Percentiles rank a stretch among this genome's conserved stretches.
Conservation (phyloP, 2,797 vertebrate genomes). For the Prionace glauca region DNA sequence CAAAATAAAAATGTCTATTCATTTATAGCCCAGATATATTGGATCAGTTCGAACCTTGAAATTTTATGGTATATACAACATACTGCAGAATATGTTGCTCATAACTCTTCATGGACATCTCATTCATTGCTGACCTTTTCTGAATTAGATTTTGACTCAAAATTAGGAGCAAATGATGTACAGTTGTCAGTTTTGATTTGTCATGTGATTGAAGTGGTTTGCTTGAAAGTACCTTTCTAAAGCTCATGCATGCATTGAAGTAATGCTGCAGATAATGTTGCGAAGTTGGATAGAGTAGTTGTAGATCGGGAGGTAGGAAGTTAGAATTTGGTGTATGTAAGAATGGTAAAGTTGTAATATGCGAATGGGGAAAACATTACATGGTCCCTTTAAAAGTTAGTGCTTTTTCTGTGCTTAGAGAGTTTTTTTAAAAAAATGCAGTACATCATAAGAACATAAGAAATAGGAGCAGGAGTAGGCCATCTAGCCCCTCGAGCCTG, state of each 20-base stretch:
- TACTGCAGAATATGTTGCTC: background rate
- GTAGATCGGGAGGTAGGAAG: too few relatives aligned
- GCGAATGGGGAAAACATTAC: too few relatives aligned
- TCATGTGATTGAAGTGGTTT: background rate
- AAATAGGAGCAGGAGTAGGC: too few relatives aligned
- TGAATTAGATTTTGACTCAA: background rate
- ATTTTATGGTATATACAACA: background rate
- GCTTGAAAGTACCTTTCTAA: background rate
- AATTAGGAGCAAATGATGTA: background rate
- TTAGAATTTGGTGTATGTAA: too few relatives aligned
- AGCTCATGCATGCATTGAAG: background rate
- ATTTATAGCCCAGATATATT: background rate
- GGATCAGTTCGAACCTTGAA: background rate
- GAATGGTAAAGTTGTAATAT: too few relatives aligned
- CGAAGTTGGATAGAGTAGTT: too few relatives aligned
- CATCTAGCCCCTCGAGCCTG: too few relatives aligned
- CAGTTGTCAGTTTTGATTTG: background rate
- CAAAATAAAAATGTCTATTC: background rate
- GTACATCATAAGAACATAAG: too few relatives aligned
- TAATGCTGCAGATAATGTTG: background rate
- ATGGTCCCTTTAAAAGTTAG: too few relatives aligned
- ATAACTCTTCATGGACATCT: background rate
- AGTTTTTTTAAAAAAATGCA: too few relatives aligned
- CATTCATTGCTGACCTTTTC: background rate
- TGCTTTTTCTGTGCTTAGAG: too few relatives aligned